Conservation (phyloP, 2,888 invertebrate species). For the Pyrocoelia pectoralis region DNA sequence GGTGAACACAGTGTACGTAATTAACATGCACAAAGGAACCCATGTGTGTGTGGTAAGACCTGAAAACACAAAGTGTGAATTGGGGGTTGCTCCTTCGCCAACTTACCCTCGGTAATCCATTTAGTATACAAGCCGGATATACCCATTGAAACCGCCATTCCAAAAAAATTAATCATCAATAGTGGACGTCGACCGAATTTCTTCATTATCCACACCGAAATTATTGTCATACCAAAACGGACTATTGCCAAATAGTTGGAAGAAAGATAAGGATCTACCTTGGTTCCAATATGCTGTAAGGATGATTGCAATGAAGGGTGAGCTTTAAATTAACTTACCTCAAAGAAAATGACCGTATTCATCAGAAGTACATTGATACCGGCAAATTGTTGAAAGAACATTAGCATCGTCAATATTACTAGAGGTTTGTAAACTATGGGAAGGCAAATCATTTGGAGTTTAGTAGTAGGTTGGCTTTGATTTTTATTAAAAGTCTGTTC, state of each 20-base stretch:
- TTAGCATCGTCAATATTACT: conserved; percentile 64
- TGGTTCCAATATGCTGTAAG: background rate
- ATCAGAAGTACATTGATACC: conserved; percentile 70
- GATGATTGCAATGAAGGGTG: background rate
- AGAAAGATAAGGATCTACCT: conserved; percentile 53
- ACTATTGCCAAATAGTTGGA: conserved; percentile 60
- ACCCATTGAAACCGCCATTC: conserved; percentile 64
- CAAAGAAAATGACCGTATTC: conserved; percentile 67
- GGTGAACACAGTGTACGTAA: conserved; percentile 66
- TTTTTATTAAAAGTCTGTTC: conserved; percentile 60
- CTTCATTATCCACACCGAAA: conserved; percentile 63
- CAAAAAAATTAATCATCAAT: conserved; percentile 62
- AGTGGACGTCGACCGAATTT: conserved; percentile 63
- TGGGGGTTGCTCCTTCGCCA: background rate
- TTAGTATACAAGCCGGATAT: conserved; percentile 63
- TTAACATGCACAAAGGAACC: conserved; percentile 63
- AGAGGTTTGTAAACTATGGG: conserved; percentile 69
- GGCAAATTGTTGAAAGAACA: conserved; percentile 67
- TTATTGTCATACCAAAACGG: conserved; percentile 63
- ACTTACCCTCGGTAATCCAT: conserved; percentile 50
- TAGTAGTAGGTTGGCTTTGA: conserved; percentile 53
- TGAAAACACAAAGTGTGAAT: conserved; percentile 33
- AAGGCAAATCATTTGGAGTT: conserved; percentile 60
- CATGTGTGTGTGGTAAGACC: conserved; percentile 54
- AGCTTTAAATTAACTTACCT: conserved; percentile 39